Base-by-base conservation (phyloP, 2,113 vertebrate species). In the Holacanthus passer region DNA sequence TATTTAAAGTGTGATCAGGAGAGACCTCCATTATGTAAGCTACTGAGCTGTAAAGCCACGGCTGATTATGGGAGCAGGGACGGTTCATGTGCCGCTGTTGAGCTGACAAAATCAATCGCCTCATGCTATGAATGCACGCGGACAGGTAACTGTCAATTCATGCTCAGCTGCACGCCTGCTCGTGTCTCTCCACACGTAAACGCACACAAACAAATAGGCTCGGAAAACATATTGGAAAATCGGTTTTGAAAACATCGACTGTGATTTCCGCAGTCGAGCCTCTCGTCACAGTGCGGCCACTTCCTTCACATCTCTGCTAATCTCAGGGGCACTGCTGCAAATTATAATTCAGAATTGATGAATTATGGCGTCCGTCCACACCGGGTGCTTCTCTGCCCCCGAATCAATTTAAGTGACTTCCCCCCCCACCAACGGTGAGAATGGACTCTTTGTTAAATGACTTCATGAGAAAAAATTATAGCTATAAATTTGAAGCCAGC, bases 321-420 rank as follows among this genome's bases (percentile, higher is more conserved):
- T 91, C 83, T 90, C 88, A 78, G 73, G 79, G 87, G 87, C 60
- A 52, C 82, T 50, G 45, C 83, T 63, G 82, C 87, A 90, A 87
- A 92, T 93, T 88, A 90, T 45, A 89, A 79, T 82, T 73, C 56
- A 70, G 58, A 82, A 68, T 78, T 89, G 90, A 94, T 93, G 81
- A 93, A 92, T 94, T 82, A 91, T 83, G 76, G 83, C 79, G 45
- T 87, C 84, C 58, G 9, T 83, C 81, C 82, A 56, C 82, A 67
- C 73, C 24, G 41, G 58, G 62, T 73, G 80, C 84, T 80, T 75
- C 67, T 87, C 65, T 79, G 82, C 76, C 70, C 81, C 59, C 52
- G 22, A 89, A 93, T 93, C 89, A 91, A 89, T 94, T 90, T 81
- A 84, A 91, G 82, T 91, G 87, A 88, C 90, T 84, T 85, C 82